These are phyloP conservation scores for Urocitellus parryii DNA, from an alignment of 2,113 vertebrate species.

Conservation along the genomic window DNA sequence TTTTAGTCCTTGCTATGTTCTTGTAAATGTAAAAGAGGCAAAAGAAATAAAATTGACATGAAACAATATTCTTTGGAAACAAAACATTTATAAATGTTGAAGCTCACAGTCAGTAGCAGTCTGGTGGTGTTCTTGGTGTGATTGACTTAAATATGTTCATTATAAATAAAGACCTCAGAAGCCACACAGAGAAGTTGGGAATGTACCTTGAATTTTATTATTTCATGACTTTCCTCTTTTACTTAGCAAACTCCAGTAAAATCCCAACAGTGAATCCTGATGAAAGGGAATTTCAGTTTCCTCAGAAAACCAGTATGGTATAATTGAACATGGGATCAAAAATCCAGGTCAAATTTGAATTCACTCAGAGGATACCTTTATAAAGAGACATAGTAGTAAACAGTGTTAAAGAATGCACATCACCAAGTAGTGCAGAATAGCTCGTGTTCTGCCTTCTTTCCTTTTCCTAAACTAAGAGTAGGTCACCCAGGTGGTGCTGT, in stretches of 20 bases:
- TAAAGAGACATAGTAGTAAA: neutral
- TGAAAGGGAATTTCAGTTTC: constrained; percentile 12
- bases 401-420: neutral
- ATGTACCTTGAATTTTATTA: constrained; percentile 11
- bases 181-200: neutral
- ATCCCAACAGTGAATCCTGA: neutral
- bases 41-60: constrained; percentile 12
- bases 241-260: neutral
- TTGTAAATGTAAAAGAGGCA: constrained; percentile 11
- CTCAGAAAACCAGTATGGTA: neutral
- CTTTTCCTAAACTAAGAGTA: neutral
- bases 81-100: constrained; percentile 34
- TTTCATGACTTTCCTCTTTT: neutral
- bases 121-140: neutral
- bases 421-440: neutral
- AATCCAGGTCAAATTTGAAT: neutral
- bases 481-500: neutral
- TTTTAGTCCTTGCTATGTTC: neutral
- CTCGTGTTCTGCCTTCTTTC: neutral
- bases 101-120: neutral
- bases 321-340: neutral
- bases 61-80: constrained; percentile 27
- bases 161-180: constrained; percentile 7
- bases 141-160: constrained; percentile 5
- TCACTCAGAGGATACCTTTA: neutral